A percentile compares a stretch with the other conserved stretches of the same genome.
Conservation (phyloP, 2,113 vertebrate species). For the Capreolus pygargus region DNA sequence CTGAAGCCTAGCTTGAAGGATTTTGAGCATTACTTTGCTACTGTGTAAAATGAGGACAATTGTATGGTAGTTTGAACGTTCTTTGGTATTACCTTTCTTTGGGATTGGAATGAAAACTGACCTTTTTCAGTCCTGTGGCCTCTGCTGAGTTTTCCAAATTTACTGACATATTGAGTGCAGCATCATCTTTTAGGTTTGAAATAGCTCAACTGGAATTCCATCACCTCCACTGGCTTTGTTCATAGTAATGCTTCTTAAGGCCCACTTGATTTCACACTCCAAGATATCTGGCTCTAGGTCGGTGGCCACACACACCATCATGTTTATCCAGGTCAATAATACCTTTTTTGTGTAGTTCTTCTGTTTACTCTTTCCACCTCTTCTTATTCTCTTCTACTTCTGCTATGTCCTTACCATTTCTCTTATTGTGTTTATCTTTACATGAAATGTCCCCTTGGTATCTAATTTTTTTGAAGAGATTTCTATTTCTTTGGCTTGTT, state of each 20-base stretch:
- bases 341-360: neutral
- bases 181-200: neutral
- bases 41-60: neutral
- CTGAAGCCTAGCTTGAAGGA: neutral
- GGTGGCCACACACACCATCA: neutral
- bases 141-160: neutral
- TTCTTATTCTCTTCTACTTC: neutral
- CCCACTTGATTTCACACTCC: neutral
- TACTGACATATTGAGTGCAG: neutral
- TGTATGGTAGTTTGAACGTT: neutral
- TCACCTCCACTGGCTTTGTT: neutral
- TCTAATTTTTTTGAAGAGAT: neutral
- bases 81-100: neutral
- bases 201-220: neutral
- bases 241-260: neutral
- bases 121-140: neutral
- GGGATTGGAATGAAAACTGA: neutral
- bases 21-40: neutral
- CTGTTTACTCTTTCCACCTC: neutral
- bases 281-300: neutral
- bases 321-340: neutral
- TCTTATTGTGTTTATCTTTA: neutral
- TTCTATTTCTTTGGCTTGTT: neutral
- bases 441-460: neutral
- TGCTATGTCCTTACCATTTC: neutral